Conservation (phyloP, 2,888 invertebrate genomes). For the Leptarthrus brevirostris region DNA sequence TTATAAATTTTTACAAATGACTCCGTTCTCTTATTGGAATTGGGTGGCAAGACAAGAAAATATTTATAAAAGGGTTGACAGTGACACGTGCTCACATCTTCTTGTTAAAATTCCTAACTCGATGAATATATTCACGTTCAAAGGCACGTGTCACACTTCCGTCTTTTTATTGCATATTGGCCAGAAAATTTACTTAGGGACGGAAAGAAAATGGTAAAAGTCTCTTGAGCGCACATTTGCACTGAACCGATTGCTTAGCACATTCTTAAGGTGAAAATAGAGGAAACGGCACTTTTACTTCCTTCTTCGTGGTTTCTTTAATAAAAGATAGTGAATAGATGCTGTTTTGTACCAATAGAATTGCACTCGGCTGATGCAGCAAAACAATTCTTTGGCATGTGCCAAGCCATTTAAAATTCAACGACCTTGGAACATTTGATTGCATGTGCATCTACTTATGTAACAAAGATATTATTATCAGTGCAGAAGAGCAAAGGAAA, state of each 20-base stretch:
- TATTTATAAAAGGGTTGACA: background rate
- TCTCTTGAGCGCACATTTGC: background rate
- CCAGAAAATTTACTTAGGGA: background rate
- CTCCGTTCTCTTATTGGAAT: too few species aligned
- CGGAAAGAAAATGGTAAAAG: background rate
- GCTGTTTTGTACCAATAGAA: background rate
- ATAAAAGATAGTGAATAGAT: background rate
- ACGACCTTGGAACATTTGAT: constrained; percentile 10
- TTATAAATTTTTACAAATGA: too few species aligned
- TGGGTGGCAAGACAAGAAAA: too few species aligned
- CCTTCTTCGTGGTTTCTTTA: background rate
- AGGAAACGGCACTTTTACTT: background rate
- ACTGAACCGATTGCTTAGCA: background rate
- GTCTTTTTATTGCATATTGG: background rate
- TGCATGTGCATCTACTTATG: background rate
- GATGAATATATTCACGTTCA: background rate
- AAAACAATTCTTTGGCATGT: background rate
- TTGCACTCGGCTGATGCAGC: background rate
- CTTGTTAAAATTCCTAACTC: background rate
- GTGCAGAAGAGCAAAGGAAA: background rate
- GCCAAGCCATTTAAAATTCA: background rate
- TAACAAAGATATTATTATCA: constrained; percentile 2
- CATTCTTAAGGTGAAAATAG: background rate
- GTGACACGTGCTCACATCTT: background rate
- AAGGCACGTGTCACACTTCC: background rate